Conservation (phyloP, 2,113 vertebrate species). For the Triplophysa rosa region DNA sequence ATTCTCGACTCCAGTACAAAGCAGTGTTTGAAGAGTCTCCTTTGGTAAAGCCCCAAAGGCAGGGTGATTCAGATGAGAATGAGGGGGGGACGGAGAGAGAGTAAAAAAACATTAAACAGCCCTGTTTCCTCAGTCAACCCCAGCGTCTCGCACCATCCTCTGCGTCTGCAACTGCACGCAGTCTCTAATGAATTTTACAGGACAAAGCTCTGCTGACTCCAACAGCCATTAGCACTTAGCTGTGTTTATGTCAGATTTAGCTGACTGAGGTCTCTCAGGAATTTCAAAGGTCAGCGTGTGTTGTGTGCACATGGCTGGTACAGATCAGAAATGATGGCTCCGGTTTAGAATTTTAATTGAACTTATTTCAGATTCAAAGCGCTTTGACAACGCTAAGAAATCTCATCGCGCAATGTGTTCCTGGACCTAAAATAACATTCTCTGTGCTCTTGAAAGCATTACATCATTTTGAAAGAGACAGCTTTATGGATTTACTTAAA, state of each 20-base stretch:
- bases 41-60: conserved; percentile 69
- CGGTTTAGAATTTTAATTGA: not conserved
- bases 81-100: conserved; percentile 43
- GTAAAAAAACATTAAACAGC: conserved; percentile 37
- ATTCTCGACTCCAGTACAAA: conserved; percentile 73
- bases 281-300: conserved; percentile 28
- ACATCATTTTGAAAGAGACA: not conserved
- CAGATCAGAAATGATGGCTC: not conserved
- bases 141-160: conserved; percentile 43
- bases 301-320: not conserved
- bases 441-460: not conserved
- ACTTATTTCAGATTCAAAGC: conserved; percentile 7
- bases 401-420: not conserved
- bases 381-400: conserved; percentile 11
- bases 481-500: no score
- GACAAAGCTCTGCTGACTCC: not conserved
- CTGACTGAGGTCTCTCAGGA: conserved; percentile 2
- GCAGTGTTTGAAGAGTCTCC: conserved; percentile 72
- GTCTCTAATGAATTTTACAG: conserved; percentile 21
- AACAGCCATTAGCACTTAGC: not conserved
- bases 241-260: conserved; percentile 16
- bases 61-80: conserved; percentile 58
- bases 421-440: not conserved
- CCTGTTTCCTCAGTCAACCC: conserved; percentile 47
- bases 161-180: not conserved